Conservation (phyloP, 53 echinoderm and acorn worm species). For the Astropecten irregularis region DNA sequence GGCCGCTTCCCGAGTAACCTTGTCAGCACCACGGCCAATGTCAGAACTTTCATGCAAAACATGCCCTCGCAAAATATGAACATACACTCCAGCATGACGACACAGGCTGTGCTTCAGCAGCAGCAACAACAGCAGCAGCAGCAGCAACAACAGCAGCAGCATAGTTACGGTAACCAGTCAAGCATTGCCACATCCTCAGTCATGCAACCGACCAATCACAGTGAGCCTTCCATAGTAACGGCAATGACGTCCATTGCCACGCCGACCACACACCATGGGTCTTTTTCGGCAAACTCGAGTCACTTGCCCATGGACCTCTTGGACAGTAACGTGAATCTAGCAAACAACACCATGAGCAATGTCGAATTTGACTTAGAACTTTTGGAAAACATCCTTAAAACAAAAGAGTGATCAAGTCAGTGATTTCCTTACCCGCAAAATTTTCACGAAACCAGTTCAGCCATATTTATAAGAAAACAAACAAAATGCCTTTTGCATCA, state of each 20-base stretch:
- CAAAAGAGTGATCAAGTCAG: constrained; percentile 18
- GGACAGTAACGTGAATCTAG: constrained; percentile 44
- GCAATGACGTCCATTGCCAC: constrained; percentile 41
- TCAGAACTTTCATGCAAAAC: constrained; percentile 69
- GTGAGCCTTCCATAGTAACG: constrained; percentile 47
- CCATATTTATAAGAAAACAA: too few species aligned
- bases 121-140: constrained; percentile 55
- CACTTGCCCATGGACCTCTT: constrained; percentile 48
- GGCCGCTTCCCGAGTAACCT: constrained; percentile 41
- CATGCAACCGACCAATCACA: constrained; percentile 43
- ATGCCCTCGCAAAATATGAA: constrained; percentile 58
- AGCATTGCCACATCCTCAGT: constrained; percentile 31
- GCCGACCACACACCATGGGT: constrained; percentile 3
- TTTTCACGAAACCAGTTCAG: too few species aligned
- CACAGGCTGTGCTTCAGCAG: constrained; percentile 50
- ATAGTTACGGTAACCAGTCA: constrained; percentile 11
- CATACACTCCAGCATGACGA: constrained; percentile 47
- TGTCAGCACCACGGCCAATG: constrained; percentile 59
- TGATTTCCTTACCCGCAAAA: too few species aligned
- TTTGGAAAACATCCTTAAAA: constrained; percentile 52
- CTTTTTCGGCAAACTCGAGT: constrained; percentile 16
- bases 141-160: constrained; percentile 56
- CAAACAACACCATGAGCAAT: constrained; percentile 31
- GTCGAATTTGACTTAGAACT: constrained; percentile 48
- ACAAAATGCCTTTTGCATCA: too few species aligned